phyloP scores from a whole-genome alignment of 1,140 invertebrate genomes.

The Pseudomyrmex cubaensis region DNA sequence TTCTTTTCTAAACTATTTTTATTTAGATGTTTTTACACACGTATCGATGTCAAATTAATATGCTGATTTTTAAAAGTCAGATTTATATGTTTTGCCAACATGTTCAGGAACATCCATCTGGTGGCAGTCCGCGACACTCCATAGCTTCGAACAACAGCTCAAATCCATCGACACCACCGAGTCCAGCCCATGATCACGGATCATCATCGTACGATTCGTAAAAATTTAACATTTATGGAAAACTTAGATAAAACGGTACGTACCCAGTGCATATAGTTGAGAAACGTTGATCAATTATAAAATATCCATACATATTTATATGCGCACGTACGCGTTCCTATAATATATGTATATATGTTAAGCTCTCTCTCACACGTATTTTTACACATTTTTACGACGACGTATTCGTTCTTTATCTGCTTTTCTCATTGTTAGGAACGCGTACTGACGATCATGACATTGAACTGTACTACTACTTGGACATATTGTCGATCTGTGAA shows the following conservation, averaged over 20 bases:
- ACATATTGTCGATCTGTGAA: constrained; percentile 1
- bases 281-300: constrained; percentile 27
- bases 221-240: constrained; percentile 71
- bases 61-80: background rate
- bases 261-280: constrained; percentile 31
- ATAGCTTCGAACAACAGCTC: constrained; percentile 93
- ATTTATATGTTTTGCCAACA: background rate
- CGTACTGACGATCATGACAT: constrained; percentile 14
- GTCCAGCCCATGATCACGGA: constrained; percentile 90
- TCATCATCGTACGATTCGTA: constrained; percentile 89
- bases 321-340: constrained; percentile 17
- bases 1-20: no score
- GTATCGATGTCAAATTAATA: no score
- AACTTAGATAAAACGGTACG: constrained; percentile 43
- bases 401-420: constrained; percentile 20
- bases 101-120: constrained; percentile 84
- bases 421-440: constrained; percentile 1
- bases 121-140: constrained; percentile 90
- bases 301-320: background rate
- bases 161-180: constrained; percentile 91
- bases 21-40: no score
- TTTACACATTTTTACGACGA: constrained; percentile 21
- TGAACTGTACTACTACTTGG: background rate
- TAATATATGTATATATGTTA: constrained; percentile 39
- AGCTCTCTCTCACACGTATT: constrained; percentile 23